These are phyloP conservation scores for Setophaga petechia DNA, from an alignment of 2,113 vertebrate genomes.

Conservation along the genomic window DNA sequence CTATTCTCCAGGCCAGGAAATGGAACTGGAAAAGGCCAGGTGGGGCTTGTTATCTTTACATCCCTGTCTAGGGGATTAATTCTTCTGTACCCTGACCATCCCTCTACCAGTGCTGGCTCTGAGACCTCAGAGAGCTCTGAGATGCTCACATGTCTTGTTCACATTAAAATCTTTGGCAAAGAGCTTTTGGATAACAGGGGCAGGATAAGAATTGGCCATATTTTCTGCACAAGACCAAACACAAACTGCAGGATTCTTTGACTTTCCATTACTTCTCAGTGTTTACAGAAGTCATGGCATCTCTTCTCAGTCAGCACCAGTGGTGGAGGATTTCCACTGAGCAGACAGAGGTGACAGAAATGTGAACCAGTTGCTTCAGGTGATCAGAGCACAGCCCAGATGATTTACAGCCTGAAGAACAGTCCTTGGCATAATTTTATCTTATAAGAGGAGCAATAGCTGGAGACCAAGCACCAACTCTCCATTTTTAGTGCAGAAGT, in stretches of 20 bases:
- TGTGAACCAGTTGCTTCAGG: neutral
- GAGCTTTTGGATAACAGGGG: neutral
- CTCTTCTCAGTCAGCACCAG: neutral
- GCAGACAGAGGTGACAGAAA: neutral
- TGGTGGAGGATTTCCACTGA: neutral
- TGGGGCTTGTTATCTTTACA: neutral
- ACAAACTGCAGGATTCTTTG: neutral
- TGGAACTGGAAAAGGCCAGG: neutral
- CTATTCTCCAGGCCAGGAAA: neutral
- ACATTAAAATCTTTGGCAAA: neutral
- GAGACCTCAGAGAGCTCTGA: neutral
- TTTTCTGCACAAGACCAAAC: neutral
- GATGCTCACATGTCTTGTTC: accelerated
- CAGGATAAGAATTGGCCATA: neutral
- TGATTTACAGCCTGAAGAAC: neutral
- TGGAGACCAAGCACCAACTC: neutral
- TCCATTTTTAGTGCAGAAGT: neutral
- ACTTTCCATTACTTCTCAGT: neutral
- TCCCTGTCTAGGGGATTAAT: neutral
- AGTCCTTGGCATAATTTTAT: neutral
- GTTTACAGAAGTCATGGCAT: neutral
- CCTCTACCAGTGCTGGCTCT: neutral
- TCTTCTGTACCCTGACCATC: neutral
- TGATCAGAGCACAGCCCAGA: neutral
- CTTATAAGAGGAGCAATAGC: neutral